A percentile compares a stretch with the other conserved stretches of the same genome.
These are phyloP conservation scores for Synanceia verrucosa DNA, from an alignment of 2,797 vertebrate genomes.

Conservation along the genomic window DNA sequence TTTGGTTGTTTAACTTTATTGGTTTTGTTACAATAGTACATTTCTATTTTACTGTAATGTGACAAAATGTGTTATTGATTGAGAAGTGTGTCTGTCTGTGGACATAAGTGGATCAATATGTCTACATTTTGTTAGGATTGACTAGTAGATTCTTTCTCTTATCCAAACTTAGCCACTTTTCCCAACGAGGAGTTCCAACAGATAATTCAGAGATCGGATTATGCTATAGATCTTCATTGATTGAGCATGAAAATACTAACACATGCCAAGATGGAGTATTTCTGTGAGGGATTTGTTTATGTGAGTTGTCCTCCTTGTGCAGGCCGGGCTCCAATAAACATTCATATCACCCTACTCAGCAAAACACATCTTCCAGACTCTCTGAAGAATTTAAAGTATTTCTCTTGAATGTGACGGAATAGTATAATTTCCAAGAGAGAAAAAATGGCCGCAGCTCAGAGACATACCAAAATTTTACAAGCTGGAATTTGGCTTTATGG, in stretches of 20 bases:
- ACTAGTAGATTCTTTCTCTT: background rate
- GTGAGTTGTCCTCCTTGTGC: constrained; percentile 21
- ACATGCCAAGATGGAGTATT: constrained; percentile 3
- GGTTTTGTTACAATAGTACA: constrained; percentile 22
- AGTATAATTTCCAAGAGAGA: constrained; percentile 62
- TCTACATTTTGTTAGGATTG: background rate
- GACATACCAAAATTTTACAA: constrained; percentile 66
- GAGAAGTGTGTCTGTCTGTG: constrained; percentile 10
- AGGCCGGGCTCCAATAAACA: constrained; percentile 62
- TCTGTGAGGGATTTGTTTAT: constrained; percentile 25
- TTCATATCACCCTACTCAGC: constrained; percentile 74
- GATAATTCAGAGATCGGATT: background rate
- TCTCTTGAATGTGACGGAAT: constrained; percentile 65
- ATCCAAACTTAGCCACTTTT: constrained; percentile 11
- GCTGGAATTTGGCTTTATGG: constrained; percentile 63
- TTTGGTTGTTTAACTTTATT: constrained; percentile 5
- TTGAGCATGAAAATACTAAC: constrained; percentile 19
- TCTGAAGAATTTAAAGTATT: constrained; percentile 65
- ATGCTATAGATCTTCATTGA: background rate
- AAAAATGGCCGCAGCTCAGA: constrained; percentile 29
- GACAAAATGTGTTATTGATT: constrained; percentile 19
- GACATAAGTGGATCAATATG: background rate
- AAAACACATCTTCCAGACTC: constrained; percentile 66
- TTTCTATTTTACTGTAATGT: constrained; percentile 32
- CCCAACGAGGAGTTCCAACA: background rate